Percentiles rank a stretch among this genome's conserved stretches.
phyloP scores from a whole-genome alignment of 2,797 vertebrate genomes.

The Pipistrellus pipistrellus region DNA sequence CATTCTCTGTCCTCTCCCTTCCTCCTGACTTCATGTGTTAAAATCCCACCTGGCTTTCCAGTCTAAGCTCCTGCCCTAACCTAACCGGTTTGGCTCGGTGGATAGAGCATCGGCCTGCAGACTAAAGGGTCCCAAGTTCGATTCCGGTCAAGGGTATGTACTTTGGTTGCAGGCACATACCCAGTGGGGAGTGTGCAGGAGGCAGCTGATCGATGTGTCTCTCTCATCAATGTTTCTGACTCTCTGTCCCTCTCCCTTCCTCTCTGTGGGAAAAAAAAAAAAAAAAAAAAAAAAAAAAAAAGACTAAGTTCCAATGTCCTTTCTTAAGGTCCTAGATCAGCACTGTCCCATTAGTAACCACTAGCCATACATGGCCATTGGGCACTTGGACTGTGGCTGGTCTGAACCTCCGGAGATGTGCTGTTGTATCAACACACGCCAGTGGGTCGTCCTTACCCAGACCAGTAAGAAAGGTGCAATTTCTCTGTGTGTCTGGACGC shows the following conservation, averaged over 20 bases:
- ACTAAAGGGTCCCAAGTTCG: too few relatives aligned
- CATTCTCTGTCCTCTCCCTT: not conserved
- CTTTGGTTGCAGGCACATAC: too few relatives aligned
- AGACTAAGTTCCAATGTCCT: not conserved
- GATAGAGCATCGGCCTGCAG: too few relatives aligned
- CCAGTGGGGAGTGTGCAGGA: too few relatives aligned
- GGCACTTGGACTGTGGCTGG: not conserved
- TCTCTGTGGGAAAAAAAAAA: too few relatives aligned
- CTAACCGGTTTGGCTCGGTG: too few relatives aligned
- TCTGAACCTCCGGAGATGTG: constrained; percentile 40
- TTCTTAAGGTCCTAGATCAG: not conserved
- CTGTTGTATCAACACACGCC: too few relatives aligned
- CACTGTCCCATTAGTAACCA: not conserved
- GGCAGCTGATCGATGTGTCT: too few relatives aligned
- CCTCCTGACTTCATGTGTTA: not conserved
- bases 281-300: not conserved
- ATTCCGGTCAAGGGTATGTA: too few relatives aligned
- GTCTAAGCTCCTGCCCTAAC: too few relatives aligned
- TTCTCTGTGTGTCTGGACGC: not conserved
- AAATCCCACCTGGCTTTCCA: not conserved
- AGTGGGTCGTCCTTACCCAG: not conserved
- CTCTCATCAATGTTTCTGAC: too few relatives aligned
- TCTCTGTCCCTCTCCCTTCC: too few relatives aligned
- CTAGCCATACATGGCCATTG: not conserved
- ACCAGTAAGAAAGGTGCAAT: not conserved